Evolutionary conservation across 1,140 invertebrate genomes (phyloP).

Genomic region (Drosophila funebris): DNA sequence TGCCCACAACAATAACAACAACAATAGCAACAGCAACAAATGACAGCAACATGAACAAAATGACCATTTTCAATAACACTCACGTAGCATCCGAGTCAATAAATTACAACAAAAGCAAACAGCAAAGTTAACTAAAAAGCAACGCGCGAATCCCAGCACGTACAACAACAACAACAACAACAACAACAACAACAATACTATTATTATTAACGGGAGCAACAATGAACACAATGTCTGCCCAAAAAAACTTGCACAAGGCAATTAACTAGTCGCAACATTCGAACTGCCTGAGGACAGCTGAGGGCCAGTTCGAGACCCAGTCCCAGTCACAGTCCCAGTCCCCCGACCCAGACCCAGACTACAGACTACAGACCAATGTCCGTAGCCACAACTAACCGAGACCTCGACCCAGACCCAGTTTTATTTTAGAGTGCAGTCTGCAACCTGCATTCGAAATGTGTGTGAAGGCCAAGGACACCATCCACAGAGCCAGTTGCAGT

Average conservation of each 20-base stretch:
- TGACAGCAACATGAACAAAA: slow-evolving; percentile 52
- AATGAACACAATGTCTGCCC: slow-evolving; percentile 28
- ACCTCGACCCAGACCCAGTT: slow-evolving; percentile 18
- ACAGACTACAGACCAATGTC: slow-evolving; percentile 9
- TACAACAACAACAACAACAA: slow-evolving; percentile 47
- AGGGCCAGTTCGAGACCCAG: not conserved
- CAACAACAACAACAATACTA: slow-evolving; percentile 40
- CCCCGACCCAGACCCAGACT: not conserved
- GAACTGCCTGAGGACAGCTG: not conserved
- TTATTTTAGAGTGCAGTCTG: not conserved
- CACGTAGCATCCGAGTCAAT: slow-evolving; percentile 79
- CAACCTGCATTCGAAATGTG: slow-evolving; percentile 30
- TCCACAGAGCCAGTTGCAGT: slow-evolving; percentile 2
- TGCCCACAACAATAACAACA: slow-evolving; percentile 25
- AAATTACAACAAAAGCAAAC: slow-evolving; percentile 66
- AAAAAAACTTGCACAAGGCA: slow-evolving; percentile 43
- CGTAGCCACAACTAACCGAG: not conserved
- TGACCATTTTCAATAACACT: slow-evolving; percentile 81
- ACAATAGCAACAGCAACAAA: slow-evolving; percentile 17
- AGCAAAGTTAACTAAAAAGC: slow-evolving; percentile 12
- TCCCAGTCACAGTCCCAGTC: not conserved
- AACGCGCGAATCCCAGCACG: slow-evolving; percentile 50
- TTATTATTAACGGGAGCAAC: slow-evolving; percentile 55
- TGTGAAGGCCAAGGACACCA: slow-evolving; percentile 69
- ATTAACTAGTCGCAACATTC: slow-evolving; percentile 6